Conservation (phyloP, 2,113 vertebrate species). For the Herpetotheres cachinnans region DNA sequence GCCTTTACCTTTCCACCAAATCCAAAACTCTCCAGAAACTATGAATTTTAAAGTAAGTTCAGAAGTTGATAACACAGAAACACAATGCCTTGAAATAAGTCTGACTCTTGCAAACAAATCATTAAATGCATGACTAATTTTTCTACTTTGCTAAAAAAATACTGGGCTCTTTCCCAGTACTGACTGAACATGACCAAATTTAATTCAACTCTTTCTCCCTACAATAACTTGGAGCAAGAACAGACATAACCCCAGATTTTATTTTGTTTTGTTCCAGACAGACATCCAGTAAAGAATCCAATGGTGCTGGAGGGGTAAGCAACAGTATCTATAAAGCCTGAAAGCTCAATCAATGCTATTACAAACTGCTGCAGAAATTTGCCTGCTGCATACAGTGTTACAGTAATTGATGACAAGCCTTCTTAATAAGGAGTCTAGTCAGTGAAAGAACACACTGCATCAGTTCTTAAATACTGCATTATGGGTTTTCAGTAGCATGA, state of each 20-base stretch:
- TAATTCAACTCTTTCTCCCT: background rate
- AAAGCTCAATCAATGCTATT: slow-evolving; percentile 13
- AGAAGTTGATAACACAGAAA: background rate
- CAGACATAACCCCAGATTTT: background rate
- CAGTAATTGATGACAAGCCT: background rate
- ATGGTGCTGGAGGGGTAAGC: background rate
- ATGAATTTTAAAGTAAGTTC: background rate
- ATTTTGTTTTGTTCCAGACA: slow-evolving; percentile 6
- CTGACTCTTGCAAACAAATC: slow-evolving; percentile 16
- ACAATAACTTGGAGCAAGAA: slow-evolving; percentile 49
- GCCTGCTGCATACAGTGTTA: background rate
- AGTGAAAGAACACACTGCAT: background rate
- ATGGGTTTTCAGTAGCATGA: background rate
- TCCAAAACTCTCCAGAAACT: background rate
- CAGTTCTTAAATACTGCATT: background rate
- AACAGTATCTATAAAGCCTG: background rate
- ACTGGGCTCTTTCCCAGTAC: slow-evolving; percentile 35
- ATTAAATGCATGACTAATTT: slow-evolving; percentile 36
- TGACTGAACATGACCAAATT: slow-evolving; percentile 24
- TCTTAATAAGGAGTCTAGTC: slow-evolving; percentile 36
- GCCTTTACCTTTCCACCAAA: background rate
- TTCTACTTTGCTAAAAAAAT: slow-evolving; percentile 39
- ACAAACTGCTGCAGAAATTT: background rate
- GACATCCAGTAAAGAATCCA: background rate
- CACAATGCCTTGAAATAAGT: background rate